Percentiles rank a stretch among this genome's conserved stretches.
These are phyloP conservation scores for Tridacna crocea DNA, from an alignment of 2,888 invertebrate genomes.

Conservation along the genomic window DNA sequence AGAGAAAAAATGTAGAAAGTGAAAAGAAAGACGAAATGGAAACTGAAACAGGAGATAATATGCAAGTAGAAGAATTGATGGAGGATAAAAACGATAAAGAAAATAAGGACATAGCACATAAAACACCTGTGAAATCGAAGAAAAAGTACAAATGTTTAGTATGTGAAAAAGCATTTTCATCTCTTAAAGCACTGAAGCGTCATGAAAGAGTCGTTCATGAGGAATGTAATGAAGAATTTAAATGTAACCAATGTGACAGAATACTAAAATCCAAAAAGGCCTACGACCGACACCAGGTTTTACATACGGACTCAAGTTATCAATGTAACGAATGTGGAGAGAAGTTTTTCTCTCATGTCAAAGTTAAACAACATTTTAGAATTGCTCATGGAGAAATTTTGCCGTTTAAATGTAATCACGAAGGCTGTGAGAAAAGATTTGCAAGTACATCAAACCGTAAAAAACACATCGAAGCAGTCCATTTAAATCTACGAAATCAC, in stretches of 20 bases:
- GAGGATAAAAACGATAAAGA: neutral
- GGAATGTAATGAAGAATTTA: neutral
- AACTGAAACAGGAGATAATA: neutral
- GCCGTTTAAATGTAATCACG: neutral
- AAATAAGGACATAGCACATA: neutral
- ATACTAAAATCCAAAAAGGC: neutral
- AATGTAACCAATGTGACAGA: neutral
- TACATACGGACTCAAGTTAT: neutral
- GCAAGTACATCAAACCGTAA: slow-evolving; percentile 10
- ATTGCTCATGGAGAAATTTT: slow-evolving; percentile 6
- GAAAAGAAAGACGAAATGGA: neutral
- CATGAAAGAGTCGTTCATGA: neutral
- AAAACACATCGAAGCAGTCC: slow-evolving; percentile 3
- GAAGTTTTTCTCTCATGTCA: neutral
- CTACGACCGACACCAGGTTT: neutral
- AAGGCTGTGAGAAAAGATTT: slow-evolving; percentile 7
- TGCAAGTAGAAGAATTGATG: neutral
- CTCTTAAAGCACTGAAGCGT: neutral
- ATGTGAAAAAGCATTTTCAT: neutral
- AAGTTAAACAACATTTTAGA: slow-evolving; percentile 4
- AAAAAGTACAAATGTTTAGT: neutral
- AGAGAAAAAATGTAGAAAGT: neutral
- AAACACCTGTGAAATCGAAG: neutral
- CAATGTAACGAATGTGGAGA: slow-evolving; percentile 14
- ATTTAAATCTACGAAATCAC: slow-evolving; percentile 23